These are phyloP conservation scores for Thymelicus sylvestris DNA, from an alignment of 2,888 invertebrate genomes.

Conservation along the genomic window DNA sequence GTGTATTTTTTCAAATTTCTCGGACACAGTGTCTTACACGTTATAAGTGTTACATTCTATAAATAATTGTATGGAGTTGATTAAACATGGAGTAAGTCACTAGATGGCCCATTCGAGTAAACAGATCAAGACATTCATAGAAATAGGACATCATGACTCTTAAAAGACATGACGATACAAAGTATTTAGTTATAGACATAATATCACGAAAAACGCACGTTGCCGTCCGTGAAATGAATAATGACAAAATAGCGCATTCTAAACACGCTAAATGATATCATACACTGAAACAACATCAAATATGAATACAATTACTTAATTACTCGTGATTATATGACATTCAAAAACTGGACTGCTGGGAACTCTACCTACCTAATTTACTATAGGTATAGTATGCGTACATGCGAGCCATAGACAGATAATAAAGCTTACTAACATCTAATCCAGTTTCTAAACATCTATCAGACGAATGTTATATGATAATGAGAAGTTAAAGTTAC, in stretches of 20 bases:
- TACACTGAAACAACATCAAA: constrained; percentile 25
- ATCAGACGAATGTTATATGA: constrained; percentile 29
- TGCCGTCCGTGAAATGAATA: not conserved
- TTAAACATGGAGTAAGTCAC: not conserved
- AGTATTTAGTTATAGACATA: not conserved
- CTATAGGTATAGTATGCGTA: not conserved
- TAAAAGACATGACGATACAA: not conserved
- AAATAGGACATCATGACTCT: constrained; percentile 3
- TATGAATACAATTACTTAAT: constrained; percentile 28
- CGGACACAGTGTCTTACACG: constrained; percentile 2
- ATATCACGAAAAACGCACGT: not conserved
- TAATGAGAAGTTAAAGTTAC: constrained; percentile 36
- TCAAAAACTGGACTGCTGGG: constrained; percentile 46
- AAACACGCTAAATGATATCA: constrained; percentile 14
- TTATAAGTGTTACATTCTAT: not conserved
- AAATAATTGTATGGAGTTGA: not conserved
- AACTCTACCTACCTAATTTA: constrained; percentile 7
- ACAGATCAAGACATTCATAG: constrained; percentile 4
- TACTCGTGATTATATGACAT: constrained; percentile 32
- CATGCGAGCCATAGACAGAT: constrained; percentile 22
- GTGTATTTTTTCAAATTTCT: not conserved
- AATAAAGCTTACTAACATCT: constrained; percentile 27
- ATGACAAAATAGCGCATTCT: constrained; percentile 21
- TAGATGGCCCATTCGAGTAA: not conserved
- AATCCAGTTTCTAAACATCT: constrained; percentile 47